phyloP scores from a whole-genome alignment of 2,888 invertebrate species.

The Hydrotaea cyrtoneurina region DNA sequence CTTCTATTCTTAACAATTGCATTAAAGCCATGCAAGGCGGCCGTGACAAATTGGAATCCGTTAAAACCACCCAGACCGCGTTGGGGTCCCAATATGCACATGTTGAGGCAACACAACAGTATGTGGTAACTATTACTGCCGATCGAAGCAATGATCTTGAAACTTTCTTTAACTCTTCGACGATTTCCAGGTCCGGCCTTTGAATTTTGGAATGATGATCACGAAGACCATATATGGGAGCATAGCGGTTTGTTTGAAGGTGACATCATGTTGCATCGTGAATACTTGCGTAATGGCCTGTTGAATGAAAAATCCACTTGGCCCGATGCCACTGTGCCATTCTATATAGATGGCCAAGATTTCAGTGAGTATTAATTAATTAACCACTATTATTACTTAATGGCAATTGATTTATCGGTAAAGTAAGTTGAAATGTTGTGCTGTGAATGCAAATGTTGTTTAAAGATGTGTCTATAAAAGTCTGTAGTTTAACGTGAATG shows the following conservation, averaged over 20 bases:
- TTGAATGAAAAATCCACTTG: conserved; percentile 81
- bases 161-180: not conserved
- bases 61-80: conserved; percentile 74
- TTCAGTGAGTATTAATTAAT: conserved; percentile 80
- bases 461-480: too few relatives aligned
- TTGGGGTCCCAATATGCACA: conserved; percentile 76
- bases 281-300: conserved; percentile 80
- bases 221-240: conserved; percentile 83
- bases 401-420: not conserved
- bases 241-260: conserved; percentile 83
- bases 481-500: too few relatives aligned
- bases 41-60: conserved; percentile 68
- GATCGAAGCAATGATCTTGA: not conserved
- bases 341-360: conserved; percentile 82
- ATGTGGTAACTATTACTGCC: conserved; percentile 70
- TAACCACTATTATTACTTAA: not conserved
- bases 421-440: too few relatives aligned
- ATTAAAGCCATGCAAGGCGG: conserved; percentile 8
- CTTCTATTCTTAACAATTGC: not conserved
- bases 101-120: conserved; percentile 77
- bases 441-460: too few relatives aligned
- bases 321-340: conserved; percentile 83
- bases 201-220: conserved; percentile 81
- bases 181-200: conserved; percentile 75
- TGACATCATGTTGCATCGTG: conserved; percentile 83